These are phyloP conservation scores for Lamellibrachia columna DNA, from an alignment of 2,888 invertebrate genomes.

Conservation along the genomic window DNA sequence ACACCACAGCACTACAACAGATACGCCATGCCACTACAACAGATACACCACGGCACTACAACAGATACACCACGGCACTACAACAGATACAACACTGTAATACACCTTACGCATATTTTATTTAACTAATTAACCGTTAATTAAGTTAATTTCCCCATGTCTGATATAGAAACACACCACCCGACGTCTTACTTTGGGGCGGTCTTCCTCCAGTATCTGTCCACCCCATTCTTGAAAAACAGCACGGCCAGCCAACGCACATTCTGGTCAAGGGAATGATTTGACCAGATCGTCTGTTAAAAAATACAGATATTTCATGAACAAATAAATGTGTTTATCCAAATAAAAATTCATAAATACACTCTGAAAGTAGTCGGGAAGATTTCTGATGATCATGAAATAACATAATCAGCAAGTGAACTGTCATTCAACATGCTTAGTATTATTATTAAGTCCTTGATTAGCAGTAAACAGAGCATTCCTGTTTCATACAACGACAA, in stretches of 20 bases:
- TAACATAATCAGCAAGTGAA: neutral
- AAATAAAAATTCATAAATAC: slow-evolving; percentile 21
- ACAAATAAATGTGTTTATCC: slow-evolving; percentile 13
- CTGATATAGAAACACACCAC: neutral
- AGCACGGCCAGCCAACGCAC: slow-evolving; percentile 91
- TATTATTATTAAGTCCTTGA: neutral
- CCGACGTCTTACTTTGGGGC: slow-evolving; percentile 75
- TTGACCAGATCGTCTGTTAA: slow-evolving; percentile 77
- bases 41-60: neutral
- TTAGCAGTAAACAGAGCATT: neutral
- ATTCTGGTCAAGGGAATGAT: slow-evolving; percentile 81
- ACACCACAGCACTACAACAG: neutral
- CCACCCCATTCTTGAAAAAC: slow-evolving; percentile 93
- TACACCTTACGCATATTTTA: neutral
- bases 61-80: neutral
- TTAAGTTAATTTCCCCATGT: too few species aligned
- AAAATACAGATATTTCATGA: slow-evolving; percentile 41
- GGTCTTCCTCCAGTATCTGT: slow-evolving; percentile 88
- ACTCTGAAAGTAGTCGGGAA: neutral
- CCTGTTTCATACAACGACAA: too few species aligned
- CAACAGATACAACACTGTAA: neutral
- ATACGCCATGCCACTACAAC: too few species aligned
- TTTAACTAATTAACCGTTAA: too few species aligned
- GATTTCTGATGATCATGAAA: neutral
- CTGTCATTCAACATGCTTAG: neutral